Evolutionary conservation across 2,888 invertebrate species (phyloP), one percentile per base, ranked within the genome.

Genomic region (Megamerina dolium): DNA sequence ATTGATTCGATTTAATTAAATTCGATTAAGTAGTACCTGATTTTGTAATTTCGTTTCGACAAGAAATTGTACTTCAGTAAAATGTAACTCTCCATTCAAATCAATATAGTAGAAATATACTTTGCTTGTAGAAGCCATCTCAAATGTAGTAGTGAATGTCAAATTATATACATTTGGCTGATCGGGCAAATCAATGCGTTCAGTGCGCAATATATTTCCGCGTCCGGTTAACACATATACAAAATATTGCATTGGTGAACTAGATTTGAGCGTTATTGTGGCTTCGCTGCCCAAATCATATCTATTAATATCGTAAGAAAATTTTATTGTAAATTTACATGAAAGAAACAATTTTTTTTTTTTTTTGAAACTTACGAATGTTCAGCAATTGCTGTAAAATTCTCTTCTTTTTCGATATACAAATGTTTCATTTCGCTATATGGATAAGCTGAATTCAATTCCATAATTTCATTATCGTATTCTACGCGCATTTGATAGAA

Each of bases 81-180:
- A 86, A 12, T 94, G 80, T 36, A 89, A 75, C 64, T 91, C 85
- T 2, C 86, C 82, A 54, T 85, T 81, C 54, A 83, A 81, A 16
- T 61, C 58, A 39, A 94, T 81, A 52, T 83, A 87, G 63, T 85
- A 92, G 12, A 87, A 85, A 40, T 93, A 74, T 30, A 95, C 74
- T 56, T 85, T 82, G n/a, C 87, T 85, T 44, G 82, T 81, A 1
- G 95, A 94, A 1, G 87, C 80, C 83, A 89, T 87, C 9, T 79
- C 77, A 50, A 81, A 79, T 1, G 83, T 79, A 9, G 88, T 84
- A 21, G 80, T 74, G 56, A 94, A 81, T 33, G 81, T 79, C 51
- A 85, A 76, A 49, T 77, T 77, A 44, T 78, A 76, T 45, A 75
- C 72, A 44, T 70, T 72, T 0, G 73, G 49, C 1, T 59, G 55